Evolutionary conservation across 2,113 vertebrate genomes (phyloP), one percentile per base, ranked within the genome.

Genomic region (Picathartes gymnocephalus): DNA sequence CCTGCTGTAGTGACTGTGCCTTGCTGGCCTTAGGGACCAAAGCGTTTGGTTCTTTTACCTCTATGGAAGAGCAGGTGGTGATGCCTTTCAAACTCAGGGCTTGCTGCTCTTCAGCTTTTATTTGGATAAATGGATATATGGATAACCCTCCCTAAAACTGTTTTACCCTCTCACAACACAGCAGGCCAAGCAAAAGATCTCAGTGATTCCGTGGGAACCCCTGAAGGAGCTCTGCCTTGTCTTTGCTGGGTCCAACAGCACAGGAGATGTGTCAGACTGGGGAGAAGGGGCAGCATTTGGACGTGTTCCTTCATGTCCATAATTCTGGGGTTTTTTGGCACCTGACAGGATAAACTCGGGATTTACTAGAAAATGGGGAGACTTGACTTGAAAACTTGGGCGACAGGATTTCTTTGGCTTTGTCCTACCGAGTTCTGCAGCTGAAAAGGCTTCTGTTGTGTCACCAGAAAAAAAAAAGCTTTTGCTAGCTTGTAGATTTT

Each of bases 201-300:
- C 2, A 0, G 56, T 23, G 48, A 48, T 51, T 37, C 2, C 1
- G 15, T 4, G 11, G 24, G 30, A 72, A 6, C 9, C 60, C 40
- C 17, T 37, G 45, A 71, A 58, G 39, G 33, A 88, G n/a, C 61
- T 56, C 15, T 33, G 42, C 73, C 15, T 24, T 40, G 17, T 37
- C 57, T 3, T 0, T 30, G 27, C 44, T 68, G 45, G 31, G 23
- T 58, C 22, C 64, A 78, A 30, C 57, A 64, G 56, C 35, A 30
- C 13, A n/a, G 22, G 10, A 50, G 6, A 31, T n/a, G 28, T 19
- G 42, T 27, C 51, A 62, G 39, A 3, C 17, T 21, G 6, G 10
- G 27, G 27, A 21, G 27, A 37, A 42, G 6, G 21, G 10, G 19
- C 35, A 76, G 53, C 7, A 31, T 17, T 69, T 69, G 40, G 71